Base-by-base conservation (phyloP, 2,113 vertebrate genomes). In the Silurus asotus region DNA sequence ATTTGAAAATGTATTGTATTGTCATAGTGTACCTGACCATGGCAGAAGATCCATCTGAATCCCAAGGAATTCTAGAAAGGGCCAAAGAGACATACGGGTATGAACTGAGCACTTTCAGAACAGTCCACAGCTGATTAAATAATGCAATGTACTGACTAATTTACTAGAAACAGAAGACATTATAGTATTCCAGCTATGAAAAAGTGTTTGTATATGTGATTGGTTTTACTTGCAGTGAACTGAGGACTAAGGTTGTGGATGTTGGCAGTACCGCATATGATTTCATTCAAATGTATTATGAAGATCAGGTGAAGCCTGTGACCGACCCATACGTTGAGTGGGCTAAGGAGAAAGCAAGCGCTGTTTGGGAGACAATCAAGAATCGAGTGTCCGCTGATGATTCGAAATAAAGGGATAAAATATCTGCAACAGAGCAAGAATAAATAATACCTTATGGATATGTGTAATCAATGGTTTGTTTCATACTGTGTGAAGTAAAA, bases 291-390 rank as follows among this genome's bases (percentile, higher is more conserved):
- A 69, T 88, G 85, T 95, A 93, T 87, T 95, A 94, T 28, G 92
- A 93, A 49, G 95, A 95, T 10, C 92, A 94, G 88, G 75, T 95
- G 80, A 90, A 94, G 62, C 88, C 92, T 0, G 61, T 89, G 25
- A 75, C 90, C 3, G 61, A 83, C 48, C 84, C 85, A 28, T 94
- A 92, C n/a, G 0, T 82, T 7, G n/a, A 92, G 10, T 94, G 93
- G 94, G 90, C 90, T 45, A 89, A 89, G 20, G 15, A 59, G 9
- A 0, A 88, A 55, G 88, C 56, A 65, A 65, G 28, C 14, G 88
- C 89, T 1, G 0, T 90, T 53, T 91, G 87, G 92, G 89, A 94
- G 11, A 88, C 2, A 78, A 58, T 94, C 65, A 85, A 83, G 62
- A 20, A 15, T 8, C 82, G 59, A 62, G 2, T 83, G 23, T n/a